Conservation (phyloP, 1,140 invertebrate genomes). For the Orchestia grillus region DNA sequence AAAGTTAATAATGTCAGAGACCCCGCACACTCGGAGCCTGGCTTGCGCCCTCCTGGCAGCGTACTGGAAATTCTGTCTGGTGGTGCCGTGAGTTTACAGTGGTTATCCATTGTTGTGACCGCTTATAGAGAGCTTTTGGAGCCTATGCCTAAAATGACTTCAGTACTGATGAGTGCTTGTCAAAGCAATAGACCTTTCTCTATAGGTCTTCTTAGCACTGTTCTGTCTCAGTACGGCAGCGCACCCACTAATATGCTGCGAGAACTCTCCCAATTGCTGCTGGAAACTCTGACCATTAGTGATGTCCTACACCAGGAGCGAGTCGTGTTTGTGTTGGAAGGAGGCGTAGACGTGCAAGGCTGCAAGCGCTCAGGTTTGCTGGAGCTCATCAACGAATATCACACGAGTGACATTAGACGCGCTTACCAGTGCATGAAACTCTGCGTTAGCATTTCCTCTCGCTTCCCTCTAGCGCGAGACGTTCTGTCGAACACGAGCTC, state of each 20-base stretch:
- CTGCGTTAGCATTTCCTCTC: conserved; percentile 72
- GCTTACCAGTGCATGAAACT: conserved; percentile 75
- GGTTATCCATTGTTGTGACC: conserved; percentile 64
- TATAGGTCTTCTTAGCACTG: background rate
- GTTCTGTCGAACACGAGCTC: conserved; percentile 71
- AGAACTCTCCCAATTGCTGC: conserved; percentile 62
- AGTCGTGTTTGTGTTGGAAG: conserved; percentile 48
- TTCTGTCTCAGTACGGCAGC: conserved; percentile 65
- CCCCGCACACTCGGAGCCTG: conserved; percentile 10
- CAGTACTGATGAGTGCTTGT: conserved; percentile 53
- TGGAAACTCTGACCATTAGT: conserved; percentile 60
- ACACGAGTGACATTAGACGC: conserved; percentile 70
- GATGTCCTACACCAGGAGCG: background rate
- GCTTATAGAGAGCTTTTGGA: conserved; percentile 65
- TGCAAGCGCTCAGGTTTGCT: background rate
- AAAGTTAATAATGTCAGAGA: background rate
- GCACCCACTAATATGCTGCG: conserved; percentile 66
- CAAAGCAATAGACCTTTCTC: background rate
- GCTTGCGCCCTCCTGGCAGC: conserved; percentile 50
- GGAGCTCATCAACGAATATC: conserved; percentile 29
- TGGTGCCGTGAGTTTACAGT: conserved; percentile 56
- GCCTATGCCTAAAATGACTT: conserved; percentile 63
- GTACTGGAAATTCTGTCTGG: conserved; percentile 62
- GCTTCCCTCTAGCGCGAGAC: conserved; percentile 72
- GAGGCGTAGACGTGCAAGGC: background rate